Percentiles rank a stretch among this genome's conserved stretches.
Evolutionary conservation across 2,888 invertebrate species (phyloP).

Genomic region (Cerastoderma edule): DNA sequence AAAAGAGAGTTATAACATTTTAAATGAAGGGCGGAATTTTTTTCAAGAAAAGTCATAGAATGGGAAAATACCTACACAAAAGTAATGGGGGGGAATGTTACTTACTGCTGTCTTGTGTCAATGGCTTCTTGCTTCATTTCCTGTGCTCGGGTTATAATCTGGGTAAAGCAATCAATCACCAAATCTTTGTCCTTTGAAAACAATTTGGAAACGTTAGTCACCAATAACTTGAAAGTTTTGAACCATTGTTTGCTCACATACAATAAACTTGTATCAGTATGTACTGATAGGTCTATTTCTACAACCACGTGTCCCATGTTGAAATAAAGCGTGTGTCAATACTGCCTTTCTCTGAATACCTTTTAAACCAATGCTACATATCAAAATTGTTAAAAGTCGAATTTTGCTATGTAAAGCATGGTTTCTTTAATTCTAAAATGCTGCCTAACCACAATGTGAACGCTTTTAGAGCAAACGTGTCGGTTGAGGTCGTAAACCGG

Average conservation of each 20-base stretch:
- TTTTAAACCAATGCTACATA: too few species aligned
- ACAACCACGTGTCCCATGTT: neutral
- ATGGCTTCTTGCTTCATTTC: neutral
- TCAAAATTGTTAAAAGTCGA: too few species aligned
- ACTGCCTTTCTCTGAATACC: neutral
- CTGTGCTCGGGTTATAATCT: neutral
- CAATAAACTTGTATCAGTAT: neutral
- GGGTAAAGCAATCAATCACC: neutral
- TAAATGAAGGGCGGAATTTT: too few species aligned
- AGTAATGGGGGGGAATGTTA: neutral
- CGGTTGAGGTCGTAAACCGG: neutral
- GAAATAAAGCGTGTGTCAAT: neutral
- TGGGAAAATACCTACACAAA: neutral
- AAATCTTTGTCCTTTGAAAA: conserved; percentile 6
- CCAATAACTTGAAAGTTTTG: neutral
- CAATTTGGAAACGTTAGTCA: neutral
- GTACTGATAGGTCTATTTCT: neutral
- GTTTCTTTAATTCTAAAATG: too few species aligned
- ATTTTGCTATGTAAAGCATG: too few species aligned
- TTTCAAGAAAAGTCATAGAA: too few species aligned
- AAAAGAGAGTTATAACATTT: neutral
- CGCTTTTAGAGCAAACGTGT: neutral
- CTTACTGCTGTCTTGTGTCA: neutral
- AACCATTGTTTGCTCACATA: neutral
- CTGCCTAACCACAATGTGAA: neutral